Evolutionary conservation across 2,113 vertebrate species (phyloP), one percentile per base, ranked within the genome.

Genomic region (Hippolais icterina): DNA sequence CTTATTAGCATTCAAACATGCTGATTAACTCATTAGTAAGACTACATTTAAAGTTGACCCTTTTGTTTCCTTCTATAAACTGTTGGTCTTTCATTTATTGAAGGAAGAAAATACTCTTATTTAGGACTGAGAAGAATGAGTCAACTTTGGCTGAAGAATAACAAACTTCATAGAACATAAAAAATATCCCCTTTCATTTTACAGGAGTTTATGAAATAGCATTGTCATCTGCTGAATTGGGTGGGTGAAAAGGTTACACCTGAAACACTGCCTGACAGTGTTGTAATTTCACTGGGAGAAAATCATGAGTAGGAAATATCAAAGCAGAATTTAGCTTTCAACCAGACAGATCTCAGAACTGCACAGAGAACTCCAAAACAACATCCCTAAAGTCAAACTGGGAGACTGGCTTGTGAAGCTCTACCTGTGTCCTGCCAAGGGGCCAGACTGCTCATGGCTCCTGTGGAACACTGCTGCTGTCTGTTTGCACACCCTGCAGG

Each of bases 1-100:
- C 77, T 97, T 75, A 94, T 97, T 97, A 91, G 60, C 61, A 41
- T 93, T 89, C 92, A 91, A 74, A 87, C 83, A 81, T 88, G 85
- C 66, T 88, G 89, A 96, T 97, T 96, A 97, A 94, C 60, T 96
- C 87, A 97, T 95, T 97, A 96, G 89, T 33, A 81, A 95, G 54
- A 84, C 57, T 92, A 85, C 84, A 81, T 84, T 77, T 70, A 42
- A 93, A 87, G 33, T 83, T 63, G 1, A 54, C 78, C 71, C 79
- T 76, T 93, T 95, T 94, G 59, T 93, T 96, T 96, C 63, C 66
- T 81, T 77, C 69, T 83, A 33, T 66, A 85, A 86, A 92, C 76
- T 84, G 46, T 56, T 82, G 31, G 68, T 77, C 81, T 96, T 83
- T 54, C 25, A 47, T 81, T 78, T 77, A 35, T 10, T 83, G 88